Conservation (phyloP, 2,797 vertebrate genomes). For the Galago senegalensis region DNA sequence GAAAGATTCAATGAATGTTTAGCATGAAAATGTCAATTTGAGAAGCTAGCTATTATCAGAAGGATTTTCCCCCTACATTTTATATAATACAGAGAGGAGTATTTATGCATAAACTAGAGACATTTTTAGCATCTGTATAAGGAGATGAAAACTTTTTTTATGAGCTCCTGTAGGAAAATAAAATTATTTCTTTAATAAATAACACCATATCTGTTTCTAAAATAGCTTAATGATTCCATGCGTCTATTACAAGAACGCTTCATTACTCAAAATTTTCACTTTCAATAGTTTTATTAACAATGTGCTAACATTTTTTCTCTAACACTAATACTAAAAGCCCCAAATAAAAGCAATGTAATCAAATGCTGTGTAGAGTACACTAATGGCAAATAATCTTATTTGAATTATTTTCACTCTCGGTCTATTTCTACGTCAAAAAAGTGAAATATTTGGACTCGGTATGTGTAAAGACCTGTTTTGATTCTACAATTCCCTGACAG, state of each 20-base stretch:
- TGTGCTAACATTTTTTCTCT: constrained; percentile 51
- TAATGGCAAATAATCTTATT: not conserved
- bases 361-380: not conserved
- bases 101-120: constrained; percentile 45
- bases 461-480: constrained; percentile 10
- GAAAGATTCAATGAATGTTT: constrained; percentile 68
- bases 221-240: constrained; percentile 58
- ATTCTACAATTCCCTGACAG: not conserved
- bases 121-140: constrained; percentile 47
- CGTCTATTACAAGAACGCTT: constrained; percentile 35
- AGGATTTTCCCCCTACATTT: not conserved
- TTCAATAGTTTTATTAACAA: constrained; percentile 30
- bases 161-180: constrained; percentile 34
- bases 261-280: constrained; percentile 60
- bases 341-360: not conserved
- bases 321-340: not conserved
- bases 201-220: constrained; percentile 60
- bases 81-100: constrained; percentile 46
- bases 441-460: not conserved
- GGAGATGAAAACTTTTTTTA: constrained; percentile 63
- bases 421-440: constrained; percentile 61
- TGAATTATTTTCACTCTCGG: not conserved
- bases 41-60: constrained; percentile 65
- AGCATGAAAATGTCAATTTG: constrained; percentile 71
- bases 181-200: constrained; percentile 66